A percentile compares a stretch with the other conserved stretches of the same genome.
These are phyloP conservation scores for Limnodromus scolopaceus DNA, from an alignment of 2,797 vertebrate species.

Conservation along the genomic window DNA sequence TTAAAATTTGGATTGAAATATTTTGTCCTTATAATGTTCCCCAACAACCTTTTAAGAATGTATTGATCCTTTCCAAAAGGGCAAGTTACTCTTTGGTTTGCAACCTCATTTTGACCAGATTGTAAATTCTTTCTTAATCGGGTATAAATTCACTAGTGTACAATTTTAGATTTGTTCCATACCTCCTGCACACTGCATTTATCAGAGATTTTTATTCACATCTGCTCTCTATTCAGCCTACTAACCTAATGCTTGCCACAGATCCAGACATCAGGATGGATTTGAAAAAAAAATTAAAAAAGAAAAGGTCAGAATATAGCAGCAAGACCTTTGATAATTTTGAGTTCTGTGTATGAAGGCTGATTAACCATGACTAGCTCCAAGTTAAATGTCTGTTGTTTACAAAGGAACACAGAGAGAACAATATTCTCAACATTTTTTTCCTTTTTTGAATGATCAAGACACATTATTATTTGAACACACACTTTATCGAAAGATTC, in stretches of 20 bases:
- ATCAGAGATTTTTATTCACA: slow-evolving; percentile 54
- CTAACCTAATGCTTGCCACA: slow-evolving; percentile 26
- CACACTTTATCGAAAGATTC: neutral
- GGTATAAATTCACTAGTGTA: slow-evolving; percentile 24
- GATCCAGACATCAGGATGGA: neutral
- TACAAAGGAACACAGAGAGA: neutral
- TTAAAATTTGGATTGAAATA: neutral
- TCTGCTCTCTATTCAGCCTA: slow-evolving; percentile 55
- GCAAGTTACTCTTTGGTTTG: slow-evolving; percentile 26
- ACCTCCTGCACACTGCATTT: slow-evolving; percentile 41
- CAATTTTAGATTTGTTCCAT: slow-evolving; percentile 31
- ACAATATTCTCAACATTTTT: neutral
- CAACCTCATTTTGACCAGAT: slow-evolving; percentile 53
- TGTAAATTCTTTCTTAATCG: slow-evolving; percentile 65
- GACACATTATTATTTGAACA: neutral
- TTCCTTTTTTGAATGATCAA: neutral
- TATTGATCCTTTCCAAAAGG: neutral
- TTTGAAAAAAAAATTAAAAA: neutral
- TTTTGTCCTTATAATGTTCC: neutral
- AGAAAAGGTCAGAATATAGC: neutral
- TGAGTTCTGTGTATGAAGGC: neutral
- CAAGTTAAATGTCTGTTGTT: neutral
- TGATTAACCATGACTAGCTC: slow-evolving; percentile 21
- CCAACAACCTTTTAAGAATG: neutral
- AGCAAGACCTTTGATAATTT: neutral